These are phyloP conservation scores for Cheirogaleus major DNA, from an alignment of 2,797 vertebrate species.

Conservation along the genomic window DNA sequence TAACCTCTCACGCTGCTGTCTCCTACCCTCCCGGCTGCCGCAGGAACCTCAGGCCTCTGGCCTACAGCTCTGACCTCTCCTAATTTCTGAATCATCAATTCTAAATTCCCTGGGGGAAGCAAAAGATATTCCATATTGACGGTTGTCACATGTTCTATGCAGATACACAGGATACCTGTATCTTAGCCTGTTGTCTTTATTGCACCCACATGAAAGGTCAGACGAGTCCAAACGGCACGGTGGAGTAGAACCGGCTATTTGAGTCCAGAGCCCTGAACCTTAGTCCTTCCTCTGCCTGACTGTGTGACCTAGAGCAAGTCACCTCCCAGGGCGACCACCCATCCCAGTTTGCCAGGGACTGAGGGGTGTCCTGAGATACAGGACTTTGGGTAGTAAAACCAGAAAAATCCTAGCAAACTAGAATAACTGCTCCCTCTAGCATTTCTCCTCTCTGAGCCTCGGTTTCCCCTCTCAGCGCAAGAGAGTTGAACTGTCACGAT, in stretches of 20 bases:
- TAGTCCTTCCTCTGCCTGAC: not conserved
- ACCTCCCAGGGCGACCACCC: not conserved
- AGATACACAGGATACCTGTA: rapidly evolving
- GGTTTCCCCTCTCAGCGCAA: not conserved
- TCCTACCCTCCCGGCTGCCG: rapidly evolving
- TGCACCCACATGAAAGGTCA: not conserved
- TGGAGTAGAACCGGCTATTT: no score
- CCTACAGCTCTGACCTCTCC: not conserved
- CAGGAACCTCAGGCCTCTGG: not conserved
- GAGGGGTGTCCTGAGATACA: not conserved
- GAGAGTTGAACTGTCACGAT: rapidly evolving
- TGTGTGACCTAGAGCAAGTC: not conserved
- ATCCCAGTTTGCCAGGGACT: not conserved
- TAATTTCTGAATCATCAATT: not conserved
- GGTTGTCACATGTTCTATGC: rapidly evolving
- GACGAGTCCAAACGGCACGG: no score
- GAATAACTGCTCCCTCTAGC: not conserved
- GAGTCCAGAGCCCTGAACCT: not conserved
- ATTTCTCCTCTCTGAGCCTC: not conserved
- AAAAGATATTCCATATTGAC: not conserved
- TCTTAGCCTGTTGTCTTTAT: not conserved
- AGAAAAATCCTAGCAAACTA: not conserved
- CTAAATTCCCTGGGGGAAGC: not conserved
- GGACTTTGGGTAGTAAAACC: not conserved
- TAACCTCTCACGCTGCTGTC: rapidly evolving